These are phyloP conservation scores for Bicyclus anynana DNA, from an alignment of 1,140 invertebrate genomes.

Conservation along the genomic window DNA sequence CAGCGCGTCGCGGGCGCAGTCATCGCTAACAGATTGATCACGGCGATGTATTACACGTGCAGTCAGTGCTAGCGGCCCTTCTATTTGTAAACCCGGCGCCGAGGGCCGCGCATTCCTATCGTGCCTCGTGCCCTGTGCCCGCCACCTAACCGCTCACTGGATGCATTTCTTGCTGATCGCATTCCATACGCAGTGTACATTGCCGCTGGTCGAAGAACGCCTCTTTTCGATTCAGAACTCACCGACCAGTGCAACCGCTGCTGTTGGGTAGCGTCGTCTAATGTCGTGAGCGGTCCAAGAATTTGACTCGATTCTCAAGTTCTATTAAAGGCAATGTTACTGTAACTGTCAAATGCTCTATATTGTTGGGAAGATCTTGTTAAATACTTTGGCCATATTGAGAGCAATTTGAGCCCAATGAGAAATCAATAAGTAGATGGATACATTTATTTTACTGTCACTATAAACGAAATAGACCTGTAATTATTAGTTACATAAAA, in stretches of 20 bases:
- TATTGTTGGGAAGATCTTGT: constrained; percentile 51
- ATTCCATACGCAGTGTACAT: constrained; percentile 36
- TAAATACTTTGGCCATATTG: constrained; percentile 39
- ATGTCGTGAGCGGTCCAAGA: constrained; percentile 19
- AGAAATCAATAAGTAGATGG: background rate
- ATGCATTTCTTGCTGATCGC: constrained; percentile 27
- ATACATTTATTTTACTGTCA: too few species aligned
- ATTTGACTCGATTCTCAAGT: constrained; percentile 39
- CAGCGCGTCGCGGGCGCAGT: constrained; percentile 43
- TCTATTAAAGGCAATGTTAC: constrained; percentile 54
- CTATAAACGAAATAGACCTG: too few species aligned
- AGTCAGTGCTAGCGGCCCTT: constrained; percentile 68
- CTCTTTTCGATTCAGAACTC: constrained; percentile 12
- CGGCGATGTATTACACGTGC: constrained; percentile 68
- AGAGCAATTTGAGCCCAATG: background rate
- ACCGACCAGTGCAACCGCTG: constrained; percentile 40
- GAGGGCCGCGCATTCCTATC: constrained; percentile 70
- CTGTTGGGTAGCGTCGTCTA: constrained; percentile 21
- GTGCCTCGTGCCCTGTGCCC: constrained; percentile 60
- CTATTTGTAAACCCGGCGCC: constrained; percentile 75
- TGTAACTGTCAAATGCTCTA: constrained; percentile 51
- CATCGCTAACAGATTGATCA: constrained; percentile 67
- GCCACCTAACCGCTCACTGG: constrained; percentile 33
- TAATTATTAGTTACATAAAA: too few species aligned
- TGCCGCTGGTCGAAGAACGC: constrained; percentile 29